Evolutionary conservation across 2,888 invertebrate genomes (phyloP), one percentile per base, ranked within the genome.

Genomic region (Brachypalpus laphriformis): DNA sequence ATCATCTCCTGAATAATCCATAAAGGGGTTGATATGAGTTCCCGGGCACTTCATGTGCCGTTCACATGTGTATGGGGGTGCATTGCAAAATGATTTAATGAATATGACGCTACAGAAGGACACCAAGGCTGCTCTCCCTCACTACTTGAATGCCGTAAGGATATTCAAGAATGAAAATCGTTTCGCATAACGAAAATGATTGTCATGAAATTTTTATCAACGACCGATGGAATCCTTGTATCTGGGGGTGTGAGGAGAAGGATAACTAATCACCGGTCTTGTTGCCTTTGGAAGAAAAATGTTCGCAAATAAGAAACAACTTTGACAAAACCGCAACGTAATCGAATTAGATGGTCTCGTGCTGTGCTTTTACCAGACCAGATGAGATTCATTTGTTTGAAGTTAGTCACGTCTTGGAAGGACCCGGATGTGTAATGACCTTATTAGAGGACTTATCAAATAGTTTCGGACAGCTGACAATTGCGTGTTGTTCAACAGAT

Each of bases 1-100:
- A 85, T 85, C 81, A 85, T 85, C 85, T 85, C 80, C 40, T 85
- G 85, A 85, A 85, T 85, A 85, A 85, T 81, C 85, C 75, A 85
- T 85, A 81, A 85, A 85, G 85, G 85, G 85, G 81, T 81, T 85
- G 85, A 80, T 83, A 45, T 25, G 14, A 61, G 20, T 25, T 42
- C 40, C 22, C 22, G 22, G 2, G 20, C 31, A 14, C 42, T 6
- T 2, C 31, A 7, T 42, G 34, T 31, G 31, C 22, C 47, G 40
- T 75, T 70, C 72, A 68, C 59, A 66, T 74, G 66, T 49, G 78
- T 11, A 37, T 16, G 65, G 31, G 34, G 34, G 34, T 59, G 72
- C 77, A 57, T 49, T 76, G 81, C 81, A 66, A 81, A 85, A 81
- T 85, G 85, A 85, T 85, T 85, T 85, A 85, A 85, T 85, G 81